phyloP scores from a whole-genome alignment of 2,113 vertebrate species.

The Setophaga petechia region DNA sequence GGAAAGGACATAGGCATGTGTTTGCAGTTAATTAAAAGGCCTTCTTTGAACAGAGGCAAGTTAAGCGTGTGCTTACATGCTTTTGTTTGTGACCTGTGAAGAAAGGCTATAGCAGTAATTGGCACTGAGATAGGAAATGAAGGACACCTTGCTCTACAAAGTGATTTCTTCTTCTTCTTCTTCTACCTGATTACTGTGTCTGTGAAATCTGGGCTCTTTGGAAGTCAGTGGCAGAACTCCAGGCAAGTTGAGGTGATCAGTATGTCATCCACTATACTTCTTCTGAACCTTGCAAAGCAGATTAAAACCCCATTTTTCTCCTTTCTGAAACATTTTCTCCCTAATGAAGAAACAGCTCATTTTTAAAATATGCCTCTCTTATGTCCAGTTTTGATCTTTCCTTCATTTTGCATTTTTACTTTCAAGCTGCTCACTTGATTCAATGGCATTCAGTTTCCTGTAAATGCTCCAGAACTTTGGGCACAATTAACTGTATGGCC shows the following conservation, averaged over 20 bases:
- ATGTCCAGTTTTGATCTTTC: background rate
- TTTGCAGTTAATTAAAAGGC: constrained; percentile 18
- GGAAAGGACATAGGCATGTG: background rate
- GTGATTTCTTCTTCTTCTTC: background rate
- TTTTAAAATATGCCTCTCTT: background rate
- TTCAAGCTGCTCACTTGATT: background rate
- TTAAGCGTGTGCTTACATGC: background rate
- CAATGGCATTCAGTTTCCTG: background rate
- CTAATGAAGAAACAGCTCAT: background rate
- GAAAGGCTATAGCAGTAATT: background rate
- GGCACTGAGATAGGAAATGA: background rate
- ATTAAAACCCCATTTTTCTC: background rate
- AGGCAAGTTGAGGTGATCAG: background rate
- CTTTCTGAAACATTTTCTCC: background rate
- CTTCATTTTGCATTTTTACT: background rate
- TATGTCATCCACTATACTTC: background rate
- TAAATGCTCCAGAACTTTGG: background rate
- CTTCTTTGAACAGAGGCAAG: background rate
- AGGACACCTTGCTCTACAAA: background rate
- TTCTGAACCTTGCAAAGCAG: background rate
- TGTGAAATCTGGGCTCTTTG: background rate
- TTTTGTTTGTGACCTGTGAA: background rate
- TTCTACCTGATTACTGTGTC: background rate
- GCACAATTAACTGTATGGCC: background rate
- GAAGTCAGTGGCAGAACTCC: background rate